phyloP scores from a whole-genome alignment of 1,140 invertebrate species.

The Holotrichia oblita region DNA sequence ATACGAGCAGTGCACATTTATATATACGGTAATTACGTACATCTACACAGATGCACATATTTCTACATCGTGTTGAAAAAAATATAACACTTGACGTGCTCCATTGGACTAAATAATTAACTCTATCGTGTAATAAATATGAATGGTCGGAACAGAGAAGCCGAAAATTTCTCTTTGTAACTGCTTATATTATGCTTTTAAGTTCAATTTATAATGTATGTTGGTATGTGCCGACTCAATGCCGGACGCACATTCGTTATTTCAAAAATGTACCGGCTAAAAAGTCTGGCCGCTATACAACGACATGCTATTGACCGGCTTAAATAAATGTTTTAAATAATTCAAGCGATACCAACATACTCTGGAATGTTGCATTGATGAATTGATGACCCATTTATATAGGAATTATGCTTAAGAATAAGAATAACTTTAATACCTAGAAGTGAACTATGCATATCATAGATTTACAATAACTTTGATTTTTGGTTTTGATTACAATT shows the following conservation, averaged over 20 bases:
- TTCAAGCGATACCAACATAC: too few relatives aligned
- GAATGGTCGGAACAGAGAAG: not conserved
- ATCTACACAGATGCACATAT: not conserved
- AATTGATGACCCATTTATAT: too few relatives aligned
- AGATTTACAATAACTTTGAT: too few relatives aligned
- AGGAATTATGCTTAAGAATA: too few relatives aligned
- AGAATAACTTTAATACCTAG: too few relatives aligned
- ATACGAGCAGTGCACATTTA: not conserved
- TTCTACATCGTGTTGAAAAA: not conserved
- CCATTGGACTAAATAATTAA: constrained; percentile 33
- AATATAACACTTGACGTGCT: constrained; percentile 28
- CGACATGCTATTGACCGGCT: too few relatives aligned
- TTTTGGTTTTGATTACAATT: too few relatives aligned
- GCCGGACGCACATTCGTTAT: not conserved
- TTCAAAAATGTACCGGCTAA: not conserved
- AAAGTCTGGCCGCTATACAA: not conserved
- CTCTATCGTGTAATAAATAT: constrained; percentile 18
- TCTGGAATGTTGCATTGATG: too few relatives aligned
- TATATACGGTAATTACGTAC: not conserved
- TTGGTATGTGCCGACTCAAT: constrained; percentile 11
- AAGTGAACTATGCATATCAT: too few relatives aligned
- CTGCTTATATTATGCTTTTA: constrained; percentile 1
- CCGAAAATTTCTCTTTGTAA: constrained; percentile 1
- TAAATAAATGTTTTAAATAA: too few relatives aligned
- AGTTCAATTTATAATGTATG: constrained; percentile 6